Evolutionary conservation across 2,888 invertebrate genomes (phyloP), one percentile per base, ranked within the genome.

Genomic region (Xestobium rufovillosum): DNA sequence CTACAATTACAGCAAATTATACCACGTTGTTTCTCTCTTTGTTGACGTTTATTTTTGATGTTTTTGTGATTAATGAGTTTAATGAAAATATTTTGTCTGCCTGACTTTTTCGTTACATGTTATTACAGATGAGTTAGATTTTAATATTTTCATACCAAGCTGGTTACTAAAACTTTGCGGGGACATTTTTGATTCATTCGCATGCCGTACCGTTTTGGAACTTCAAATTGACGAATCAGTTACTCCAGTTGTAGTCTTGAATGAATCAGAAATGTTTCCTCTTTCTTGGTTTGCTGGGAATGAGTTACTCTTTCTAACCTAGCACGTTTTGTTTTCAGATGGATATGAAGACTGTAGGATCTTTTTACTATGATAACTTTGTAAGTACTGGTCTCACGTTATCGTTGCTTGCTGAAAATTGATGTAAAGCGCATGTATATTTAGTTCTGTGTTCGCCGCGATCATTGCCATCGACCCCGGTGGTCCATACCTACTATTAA

Each of bases 261-360:
- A n/a, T n/a, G n/a, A 19, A n/a, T 19, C 23, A 19, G n/a, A n/a
- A 19, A 19, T 19, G 23, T 19, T 19, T 19, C 23, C n/a, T 6
- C 6, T 19, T n/a, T 19, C n/a, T 19, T 19, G 23, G 6, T 19
- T 19, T 19, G 23, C 6, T n/a, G n/a, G n/a, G n/a, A n/a, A n/a
- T n/a, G n/a, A n/a, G n/a, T 19, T 19, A 6, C n/a, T 6, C 6
- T 19, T n/a, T 19, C n/a, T 19, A 8, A n/a, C n/a, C n/a, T 19
- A 8, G 23, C 6, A 19, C 34, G 35, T 37, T 51, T 52, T 57
- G 57, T 61, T 63, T 84, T 75, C 83, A 89, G 88, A 88, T 89
- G 88, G 88, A 89, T 78, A 84, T 88, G 83, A 89, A 89, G 82
- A 84, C 86, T 76, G 85, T 88, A 78, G 88, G 88, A 73, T 87